These are phyloP conservation scores for Hemichromis elongatus DNA, from an alignment of 2,113 vertebrate species.

Conservation along the genomic window DNA sequence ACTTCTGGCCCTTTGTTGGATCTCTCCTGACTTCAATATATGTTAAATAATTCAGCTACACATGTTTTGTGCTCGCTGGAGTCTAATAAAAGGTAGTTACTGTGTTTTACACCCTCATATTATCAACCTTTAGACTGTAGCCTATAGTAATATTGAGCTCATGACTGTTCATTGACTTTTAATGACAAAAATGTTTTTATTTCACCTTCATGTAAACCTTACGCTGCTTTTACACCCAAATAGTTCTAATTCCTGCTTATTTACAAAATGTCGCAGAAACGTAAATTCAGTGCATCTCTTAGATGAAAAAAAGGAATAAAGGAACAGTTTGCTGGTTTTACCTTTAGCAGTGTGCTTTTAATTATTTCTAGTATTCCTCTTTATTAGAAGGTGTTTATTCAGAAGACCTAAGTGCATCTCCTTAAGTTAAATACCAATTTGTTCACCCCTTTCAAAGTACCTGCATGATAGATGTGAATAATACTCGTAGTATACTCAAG, in stretches of 20 bases:
- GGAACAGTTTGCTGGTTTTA: accelerated
- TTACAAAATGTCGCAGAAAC: not conserved
- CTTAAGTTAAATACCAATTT: not conserved
- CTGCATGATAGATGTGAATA: not conserved
- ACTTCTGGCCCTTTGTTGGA: not conserved
- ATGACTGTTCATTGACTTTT: not conserved
- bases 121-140: not conserved
- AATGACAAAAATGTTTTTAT: not conserved
- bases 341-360: not conserved
- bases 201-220: no score
- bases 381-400: not conserved
- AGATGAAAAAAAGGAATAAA: not conserved
- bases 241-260: not conserved
- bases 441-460: not conserved
- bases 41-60: not conserved
- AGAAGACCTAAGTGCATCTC: not conserved
- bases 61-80: not conserved
- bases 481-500: not conserved
- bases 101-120: not conserved
- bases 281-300: not conserved
- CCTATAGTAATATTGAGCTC: not conserved
- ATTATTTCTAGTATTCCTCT: not conserved
- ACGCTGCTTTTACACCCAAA: not conserved
- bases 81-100: not conserved
- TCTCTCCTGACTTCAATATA: not conserved